Evolutionary conservation across 2,888 invertebrate species (phyloP).

Genomic region (Nemotelus pantherinus): DNA sequence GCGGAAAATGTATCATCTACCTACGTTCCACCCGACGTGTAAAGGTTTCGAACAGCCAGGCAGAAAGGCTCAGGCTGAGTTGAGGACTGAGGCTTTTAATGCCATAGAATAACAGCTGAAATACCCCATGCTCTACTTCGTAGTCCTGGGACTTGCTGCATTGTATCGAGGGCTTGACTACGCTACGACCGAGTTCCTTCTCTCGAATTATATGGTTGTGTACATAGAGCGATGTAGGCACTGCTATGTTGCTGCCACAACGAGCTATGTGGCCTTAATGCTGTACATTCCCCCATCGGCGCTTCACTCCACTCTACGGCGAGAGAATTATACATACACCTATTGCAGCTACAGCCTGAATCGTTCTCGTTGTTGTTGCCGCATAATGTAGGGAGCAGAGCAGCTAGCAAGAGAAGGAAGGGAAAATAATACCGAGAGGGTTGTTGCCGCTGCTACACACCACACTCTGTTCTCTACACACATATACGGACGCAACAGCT

Average conservation of each 20-base stretch:
- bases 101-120: constrained; percentile 42
- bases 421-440: constrained; percentile 39
- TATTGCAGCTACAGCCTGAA: not conserved
- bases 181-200: constrained; percentile 19
- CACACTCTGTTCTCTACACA: constrained; percentile 2
- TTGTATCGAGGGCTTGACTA: constrained; percentile 23
- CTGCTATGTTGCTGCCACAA: constrained; percentile 26
- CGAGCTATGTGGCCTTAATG: constrained; percentile 26
- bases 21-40: constrained; percentile 35
- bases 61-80: not conserved
- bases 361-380: constrained; percentile 2
- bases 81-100: constrained; percentile 34
- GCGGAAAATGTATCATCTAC: constrained; percentile 42
- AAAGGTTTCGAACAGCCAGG: constrained; percentile 27
- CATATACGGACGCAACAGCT: not conserved
- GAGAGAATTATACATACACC: not conserved
- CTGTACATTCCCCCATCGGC: not conserved
- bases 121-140: constrained; percentile 39
- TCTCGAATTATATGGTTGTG: not conserved
- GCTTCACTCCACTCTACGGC: constrained; percentile 13
- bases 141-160: constrained; percentile 11
- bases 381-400: constrained; percentile 18
- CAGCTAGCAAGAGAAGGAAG: constrained; percentile 39
- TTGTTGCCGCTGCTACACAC: constrained; percentile 23
- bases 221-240: constrained; percentile 2